These are phyloP conservation scores for Egretta garzetta DNA, from an alignment of 2,113 vertebrate genomes.

Conservation along the genomic window DNA sequence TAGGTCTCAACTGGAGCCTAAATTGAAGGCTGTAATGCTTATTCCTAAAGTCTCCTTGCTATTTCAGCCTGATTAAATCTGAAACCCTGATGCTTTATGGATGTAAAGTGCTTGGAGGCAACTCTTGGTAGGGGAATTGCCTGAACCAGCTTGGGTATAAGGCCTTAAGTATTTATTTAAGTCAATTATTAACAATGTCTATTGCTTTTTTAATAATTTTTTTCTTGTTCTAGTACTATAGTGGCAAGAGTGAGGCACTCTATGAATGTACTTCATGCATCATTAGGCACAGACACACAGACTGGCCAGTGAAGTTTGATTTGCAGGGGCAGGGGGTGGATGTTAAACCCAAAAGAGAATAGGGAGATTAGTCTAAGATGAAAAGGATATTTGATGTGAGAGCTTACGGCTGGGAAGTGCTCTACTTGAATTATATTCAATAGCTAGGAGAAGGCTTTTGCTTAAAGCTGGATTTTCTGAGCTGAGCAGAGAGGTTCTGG, in stretches of 20 bases:
- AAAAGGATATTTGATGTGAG: neutral
- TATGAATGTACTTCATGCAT: conserved; percentile 73
- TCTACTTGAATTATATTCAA: neutral
- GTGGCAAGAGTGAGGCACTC: conserved; percentile 40
- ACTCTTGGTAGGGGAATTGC: conserved; percentile 26
- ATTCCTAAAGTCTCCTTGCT: conserved; percentile 69
- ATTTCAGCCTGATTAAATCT: conserved; percentile 72
- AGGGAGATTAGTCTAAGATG: neutral
- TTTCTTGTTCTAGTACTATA: conserved; percentile 57
- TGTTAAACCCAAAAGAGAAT: neutral
- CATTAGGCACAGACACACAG: conserved; percentile 45
- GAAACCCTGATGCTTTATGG: conserved; percentile 71
- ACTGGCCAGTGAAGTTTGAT: neutral
- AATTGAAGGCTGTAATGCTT: conserved; percentile 65
- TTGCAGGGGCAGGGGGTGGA: neutral
- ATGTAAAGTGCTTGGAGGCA: conserved; percentile 66
- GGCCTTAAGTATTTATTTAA: conserved; percentile 65
- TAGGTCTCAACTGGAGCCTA: conserved; percentile 41
- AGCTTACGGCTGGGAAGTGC: neutral
- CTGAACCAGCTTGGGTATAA: conserved; percentile 41
- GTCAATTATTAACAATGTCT: conserved; percentile 79
- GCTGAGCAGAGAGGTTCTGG: neutral
- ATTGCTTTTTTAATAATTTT: conserved; percentile 18
- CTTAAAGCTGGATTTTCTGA: neutral
- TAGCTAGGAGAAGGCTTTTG: neutral